phyloP scores from a whole-genome alignment of 2,797 vertebrate genomes.

The Acanthurus leucopareius region DNA sequence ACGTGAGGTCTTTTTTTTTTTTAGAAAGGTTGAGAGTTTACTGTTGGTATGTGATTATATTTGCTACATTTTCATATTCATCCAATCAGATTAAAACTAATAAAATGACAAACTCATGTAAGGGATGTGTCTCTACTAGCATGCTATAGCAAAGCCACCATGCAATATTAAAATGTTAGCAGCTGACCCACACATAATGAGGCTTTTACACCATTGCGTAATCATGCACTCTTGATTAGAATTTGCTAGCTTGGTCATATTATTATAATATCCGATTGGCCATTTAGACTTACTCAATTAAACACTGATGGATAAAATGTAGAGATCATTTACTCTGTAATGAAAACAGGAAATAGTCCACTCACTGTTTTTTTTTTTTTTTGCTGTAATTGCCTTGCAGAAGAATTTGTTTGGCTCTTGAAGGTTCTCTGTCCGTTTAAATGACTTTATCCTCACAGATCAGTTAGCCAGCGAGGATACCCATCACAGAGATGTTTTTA shows the following conservation, averaged over 20 bases:
- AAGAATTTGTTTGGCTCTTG: constrained; percentile 38
- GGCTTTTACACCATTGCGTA: constrained; percentile 26
- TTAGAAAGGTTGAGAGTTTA: background rate
- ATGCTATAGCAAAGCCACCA: constrained; percentile 6
- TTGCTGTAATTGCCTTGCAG: constrained; percentile 14
- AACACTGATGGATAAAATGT: constrained; percentile 14
- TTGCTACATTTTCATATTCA: background rate
- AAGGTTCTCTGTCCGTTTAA: constrained; percentile 27
- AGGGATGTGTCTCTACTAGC: background rate
- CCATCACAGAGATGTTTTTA: constrained; percentile 30
- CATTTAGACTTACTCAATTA: constrained; percentile 14
- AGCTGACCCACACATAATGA: constrained; percentile 26
- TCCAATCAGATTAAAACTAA: background rate
- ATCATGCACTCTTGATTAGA: constrained; percentile 21
- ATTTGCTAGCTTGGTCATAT: constrained; percentile 2
- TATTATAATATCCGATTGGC: background rate
- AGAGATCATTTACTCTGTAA: constrained; percentile 11
- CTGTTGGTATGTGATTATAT: background rate
- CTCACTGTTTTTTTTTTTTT: background rate
- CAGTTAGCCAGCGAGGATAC: constrained; percentile 24
- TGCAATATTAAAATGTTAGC: constrained; percentile 17
- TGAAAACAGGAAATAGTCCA: constrained; percentile 5
- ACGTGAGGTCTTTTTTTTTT: background rate
- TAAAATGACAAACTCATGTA: background rate
- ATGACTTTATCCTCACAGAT: constrained; percentile 32